Base-by-base conservation (phyloP, 2,113 vertebrate species). In the Taurulus bubalis region DNA sequence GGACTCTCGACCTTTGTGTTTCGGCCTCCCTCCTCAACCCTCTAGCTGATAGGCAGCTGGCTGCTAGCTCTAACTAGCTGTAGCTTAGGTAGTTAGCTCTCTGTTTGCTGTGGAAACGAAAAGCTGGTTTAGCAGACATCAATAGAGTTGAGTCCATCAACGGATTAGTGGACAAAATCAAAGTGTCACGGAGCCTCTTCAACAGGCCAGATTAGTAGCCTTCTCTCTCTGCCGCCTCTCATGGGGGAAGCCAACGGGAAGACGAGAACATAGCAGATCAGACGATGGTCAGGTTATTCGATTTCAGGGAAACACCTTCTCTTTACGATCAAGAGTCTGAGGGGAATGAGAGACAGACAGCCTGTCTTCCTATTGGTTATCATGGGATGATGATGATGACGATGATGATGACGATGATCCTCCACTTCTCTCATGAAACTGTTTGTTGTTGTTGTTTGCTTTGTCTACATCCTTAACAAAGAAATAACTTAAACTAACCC, bases 71-170 rank as follows among this genome's bases (percentile, higher is more conserved):
- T 80, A 65, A 40, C 51, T 64, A 72, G 80, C 80, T 2, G 5
- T 73, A 75, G 68, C 77, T 68, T 7, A n/a, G 30, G 1, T 55
- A 36, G 80, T 65, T 81, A 83, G 75, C 71, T 45, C 67, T 63
- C 2, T 32, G 63, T 74, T 77, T 56, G 58, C 14, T 9, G 63
- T 11, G 49, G 32, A 45, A 11, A 71, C 63, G 75, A 36, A 82
- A 76, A 87, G 65, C 86, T 71, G 88, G 82, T 84, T 90, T 79
- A 84, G 64, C 38, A 7, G 51, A 79, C 85, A 77, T 82, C 82
- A 77, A 58, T 60, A 64, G 51, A 71, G 42, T 10, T 62, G 67
- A 90, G 82, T 88, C 78, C 78, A 72, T 88, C 86, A 77, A 32
- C 49, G 36, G 90, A 89, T 91, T 90, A 92, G 63, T 0, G 45